Evolutionary conservation across 2,888 invertebrate genomes (phyloP).

Genomic region (Eugnorisma glareosa): DNA sequence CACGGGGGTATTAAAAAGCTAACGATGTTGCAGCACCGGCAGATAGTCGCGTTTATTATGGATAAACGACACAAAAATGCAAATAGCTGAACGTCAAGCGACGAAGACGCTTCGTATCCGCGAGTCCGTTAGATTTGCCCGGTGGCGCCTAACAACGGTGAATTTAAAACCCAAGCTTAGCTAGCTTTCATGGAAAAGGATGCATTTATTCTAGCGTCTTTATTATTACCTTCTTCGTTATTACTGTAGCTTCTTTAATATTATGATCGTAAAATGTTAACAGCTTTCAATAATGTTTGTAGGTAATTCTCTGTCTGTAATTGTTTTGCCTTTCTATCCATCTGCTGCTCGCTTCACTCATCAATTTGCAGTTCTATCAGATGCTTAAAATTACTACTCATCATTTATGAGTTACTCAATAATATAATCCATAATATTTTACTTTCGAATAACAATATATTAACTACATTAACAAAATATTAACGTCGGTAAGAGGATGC

Average conservation of each 20-base stretch:
- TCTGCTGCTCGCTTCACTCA: slow-evolving; percentile 21
- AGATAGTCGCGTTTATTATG: slow-evolving; percentile 61
- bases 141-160: slow-evolving; percentile 66
- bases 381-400: slow-evolving; percentile 31
- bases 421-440: slow-evolving; percentile 21
- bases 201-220: slow-evolving; percentile 28
- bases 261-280: not conserved
- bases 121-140: slow-evolving; percentile 69
- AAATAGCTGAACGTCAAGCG: slow-evolving; percentile 64
- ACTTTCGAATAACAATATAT: slow-evolving; percentile 48
- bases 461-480: slow-evolving; percentile 43
- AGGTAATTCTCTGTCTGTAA: slow-evolving; percentile 18
- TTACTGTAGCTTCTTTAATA: not conserved
- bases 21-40: slow-evolving; percentile 51
- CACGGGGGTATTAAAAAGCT: slow-evolving; percentile 51
- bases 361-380: slow-evolving; percentile 35
- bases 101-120: slow-evolving; percentile 62
- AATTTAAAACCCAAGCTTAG: slow-evolving; percentile 48
- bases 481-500: slow-evolving; percentile 33
- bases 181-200: slow-evolving; percentile 42
- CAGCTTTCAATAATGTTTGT: slow-evolving; percentile 19
- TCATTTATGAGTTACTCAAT: slow-evolving; percentile 25
- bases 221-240: slow-evolving; percentile 6
- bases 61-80: slow-evolving; percentile 69
- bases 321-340: slow-evolving; percentile 48